These are phyloP conservation scores for Hemicordylus capensis DNA, from an alignment of 2,113 vertebrate genomes.

Conservation along the genomic window DNA sequence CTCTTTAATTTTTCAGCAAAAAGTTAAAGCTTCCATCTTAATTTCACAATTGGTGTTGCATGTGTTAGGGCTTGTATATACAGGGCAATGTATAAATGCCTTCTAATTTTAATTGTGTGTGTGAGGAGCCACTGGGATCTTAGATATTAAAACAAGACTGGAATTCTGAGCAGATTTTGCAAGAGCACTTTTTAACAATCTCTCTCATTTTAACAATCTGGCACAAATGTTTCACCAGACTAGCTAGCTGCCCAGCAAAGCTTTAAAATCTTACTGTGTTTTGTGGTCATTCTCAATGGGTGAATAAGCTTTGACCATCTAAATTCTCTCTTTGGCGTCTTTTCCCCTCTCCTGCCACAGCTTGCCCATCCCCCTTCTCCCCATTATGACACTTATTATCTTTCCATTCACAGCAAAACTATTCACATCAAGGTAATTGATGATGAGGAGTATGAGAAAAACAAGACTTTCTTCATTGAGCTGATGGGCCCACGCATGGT, in stretches of 20 bases:
- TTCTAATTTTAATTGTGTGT: background rate
- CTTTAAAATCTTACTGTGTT: conserved; percentile 20
- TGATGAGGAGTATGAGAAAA: conserved; percentile 88
- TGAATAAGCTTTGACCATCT: conserved; percentile 69
- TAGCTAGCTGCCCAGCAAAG: background rate
- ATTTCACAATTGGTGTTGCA: background rate
- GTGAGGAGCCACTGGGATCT: background rate
- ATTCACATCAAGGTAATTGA: conserved; percentile 89
- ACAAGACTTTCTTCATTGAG: conserved; percentile 89
- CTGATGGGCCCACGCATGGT: conserved; percentile 84
- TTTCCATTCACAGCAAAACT: conserved; percentile 86
- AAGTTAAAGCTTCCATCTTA: background rate
- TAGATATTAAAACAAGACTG: fast-evolving
- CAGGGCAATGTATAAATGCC: background rate
- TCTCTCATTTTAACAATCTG: background rate
- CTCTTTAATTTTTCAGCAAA: background rate
- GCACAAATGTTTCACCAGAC: background rate
- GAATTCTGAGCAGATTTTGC: background rate
- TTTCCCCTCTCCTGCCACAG: conserved; percentile 59
- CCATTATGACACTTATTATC: conserved; percentile 81
- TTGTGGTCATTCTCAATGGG: background rate
- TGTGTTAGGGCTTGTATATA: background rate
- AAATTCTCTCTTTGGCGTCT: conserved; percentile 45
- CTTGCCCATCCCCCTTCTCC: conserved; percentile 57
- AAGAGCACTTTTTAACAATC: background rate